phyloP scores from a whole-genome alignment of 2,888 invertebrate genomes.

The Eucera pruinosa region DNA sequence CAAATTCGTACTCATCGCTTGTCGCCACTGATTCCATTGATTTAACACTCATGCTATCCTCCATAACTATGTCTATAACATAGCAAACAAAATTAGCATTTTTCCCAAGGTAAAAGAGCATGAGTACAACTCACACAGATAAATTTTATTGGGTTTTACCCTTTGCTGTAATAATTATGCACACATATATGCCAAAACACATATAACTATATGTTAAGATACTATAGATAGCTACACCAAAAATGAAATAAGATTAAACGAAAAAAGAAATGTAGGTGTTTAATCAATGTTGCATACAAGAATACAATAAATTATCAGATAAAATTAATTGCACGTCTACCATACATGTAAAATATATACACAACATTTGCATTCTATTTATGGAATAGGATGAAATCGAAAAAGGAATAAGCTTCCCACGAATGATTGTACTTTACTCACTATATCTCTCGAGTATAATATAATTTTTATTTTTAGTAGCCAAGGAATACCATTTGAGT shows the following conservation, averaged over 20 bases:
- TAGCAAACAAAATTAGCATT: not conserved
- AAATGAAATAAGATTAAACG: not conserved
- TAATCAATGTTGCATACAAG: not conserved
- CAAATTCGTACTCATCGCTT: conserved; percentile 89
- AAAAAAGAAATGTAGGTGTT: not conserved
- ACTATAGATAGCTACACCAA: too few relatives aligned
- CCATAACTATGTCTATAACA: conserved; percentile 85
- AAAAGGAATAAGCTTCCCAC: conserved; percentile 8
- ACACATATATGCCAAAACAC: not conserved
- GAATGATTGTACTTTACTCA: conserved; percentile 26
- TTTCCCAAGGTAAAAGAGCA: not conserved
- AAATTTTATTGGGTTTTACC: not conserved
- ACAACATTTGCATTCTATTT: conserved; percentile 39
- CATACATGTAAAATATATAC: conserved; percentile 4
- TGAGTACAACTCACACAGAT: not conserved
- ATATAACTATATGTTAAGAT: not conserved
- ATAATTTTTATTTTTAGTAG: conserved; percentile 29
- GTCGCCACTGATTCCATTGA: conserved; percentile 89
- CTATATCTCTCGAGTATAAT: conserved; percentile 24
- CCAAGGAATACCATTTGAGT: conserved; percentile 22
- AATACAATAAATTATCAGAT: conserved; percentile 28
- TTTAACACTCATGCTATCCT: conserved; percentile 88
- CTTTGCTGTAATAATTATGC: not conserved
- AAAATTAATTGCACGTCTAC: conserved; percentile 9
- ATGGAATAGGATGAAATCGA: conserved; percentile 18